Base-by-base conservation (phyloP, 2,113 vertebrate species). In the Chlorocebus sabaeus region DNA sequence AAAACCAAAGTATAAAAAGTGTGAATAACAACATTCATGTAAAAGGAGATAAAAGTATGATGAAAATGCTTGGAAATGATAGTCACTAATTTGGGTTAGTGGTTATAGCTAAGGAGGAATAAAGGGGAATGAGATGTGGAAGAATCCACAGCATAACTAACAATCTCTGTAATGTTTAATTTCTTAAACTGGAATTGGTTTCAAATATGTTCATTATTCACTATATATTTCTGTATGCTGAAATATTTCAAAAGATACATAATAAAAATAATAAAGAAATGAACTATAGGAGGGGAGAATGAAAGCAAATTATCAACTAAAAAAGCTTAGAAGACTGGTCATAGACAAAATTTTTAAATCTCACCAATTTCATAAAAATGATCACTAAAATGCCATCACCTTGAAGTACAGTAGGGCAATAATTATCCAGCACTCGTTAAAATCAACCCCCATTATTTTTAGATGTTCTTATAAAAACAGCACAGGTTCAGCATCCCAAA, bases 401-500 rank as follows among this genome's bases (percentile, higher is more conserved):
- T 72, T 88, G 68, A 87, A 82, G 48, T 9, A 38, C 4, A 82
- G 3, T 27, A 64, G 11, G 50, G 61, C 52, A 82, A 40, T 52
- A 82, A 81, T 70, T 76, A 86, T 10, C 32, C 61, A 78, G 50
- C 6, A 61, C 16, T 79, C 17, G 13, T 92, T 78, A 94, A 94
- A 96, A 88, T 16, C 55, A 89, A 94, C 83, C 32, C 43, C 12
- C 10, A 76, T n/a, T 96, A 75, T 72, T 93, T 90, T 87, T 20
- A 72, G 11, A 73, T 59, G 6, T 50, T 87, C 25, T 73, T 79
- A 83, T 35, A 68, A 86, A 89, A 93, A 50, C 9, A 55, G 20
- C n/a, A 72, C 45, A 70, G 32, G 32, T 68, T 35, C 6, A 68
- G 67, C 67, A 68, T 68, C 67, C 67, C 32, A 68, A 68, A 68